phyloP scores from a whole-genome alignment of 2,797 vertebrate genomes.

The Mus caroli region DNA sequence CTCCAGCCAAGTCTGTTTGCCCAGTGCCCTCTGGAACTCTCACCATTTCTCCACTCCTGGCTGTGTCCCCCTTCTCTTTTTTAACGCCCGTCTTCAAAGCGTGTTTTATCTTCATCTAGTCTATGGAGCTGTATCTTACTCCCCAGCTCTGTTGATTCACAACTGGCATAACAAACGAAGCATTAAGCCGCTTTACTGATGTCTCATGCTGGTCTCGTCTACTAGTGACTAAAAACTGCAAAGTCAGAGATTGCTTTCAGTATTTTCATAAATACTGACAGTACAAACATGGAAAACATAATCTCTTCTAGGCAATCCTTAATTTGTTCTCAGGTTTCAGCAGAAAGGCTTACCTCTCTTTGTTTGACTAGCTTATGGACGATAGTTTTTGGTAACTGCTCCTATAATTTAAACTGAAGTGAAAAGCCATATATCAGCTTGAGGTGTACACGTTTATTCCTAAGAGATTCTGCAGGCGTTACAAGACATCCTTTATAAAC shows the following conservation, averaged over 20 bases:
- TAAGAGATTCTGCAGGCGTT: slow-evolving; percentile 40
- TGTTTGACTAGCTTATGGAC: neutral
- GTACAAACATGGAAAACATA: neutral
- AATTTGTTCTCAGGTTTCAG: neutral
- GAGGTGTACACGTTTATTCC: slow-evolving; percentile 51
- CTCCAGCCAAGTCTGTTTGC: neutral
- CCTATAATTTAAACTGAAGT: slow-evolving; percentile 21
- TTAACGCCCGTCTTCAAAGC: neutral
- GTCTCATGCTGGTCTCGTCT: neutral
- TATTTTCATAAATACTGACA: neutral
- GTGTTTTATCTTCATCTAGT: neutral
- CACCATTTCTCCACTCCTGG: neutral
- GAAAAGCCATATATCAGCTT: slow-evolving; percentile 1
- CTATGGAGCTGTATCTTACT: neutral
- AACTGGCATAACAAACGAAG: neutral
- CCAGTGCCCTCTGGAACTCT: neutral
- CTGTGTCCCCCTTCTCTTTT: neutral
- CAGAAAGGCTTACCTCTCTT: neutral
- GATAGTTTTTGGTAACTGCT: neutral
- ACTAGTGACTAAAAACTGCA: neutral
- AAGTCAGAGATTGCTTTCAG: neutral
- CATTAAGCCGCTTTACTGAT: neutral
- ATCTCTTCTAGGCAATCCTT: neutral
- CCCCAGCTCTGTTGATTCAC: neutral
- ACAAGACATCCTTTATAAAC: neutral